Conservation (phyloP, 2,888 invertebrate species). For the Cartodere bifasciata region DNA sequence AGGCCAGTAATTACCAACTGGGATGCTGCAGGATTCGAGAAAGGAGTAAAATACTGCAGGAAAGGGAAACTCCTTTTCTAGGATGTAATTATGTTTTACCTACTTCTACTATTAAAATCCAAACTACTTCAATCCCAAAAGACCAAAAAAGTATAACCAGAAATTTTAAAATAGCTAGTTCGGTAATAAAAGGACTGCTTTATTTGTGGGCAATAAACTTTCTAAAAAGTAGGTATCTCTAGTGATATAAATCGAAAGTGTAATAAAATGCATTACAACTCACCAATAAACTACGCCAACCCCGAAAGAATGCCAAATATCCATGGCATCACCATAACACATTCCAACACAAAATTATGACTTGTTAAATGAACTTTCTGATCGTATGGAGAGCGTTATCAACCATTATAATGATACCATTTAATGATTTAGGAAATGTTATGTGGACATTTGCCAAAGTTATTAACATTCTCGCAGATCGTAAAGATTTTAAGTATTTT, state of each 20-base stretch:
- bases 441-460: not conserved
- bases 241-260: too few species aligned
- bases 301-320: constrained; percentile 28
- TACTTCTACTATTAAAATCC: too few species aligned
- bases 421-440: constrained; percentile 20
- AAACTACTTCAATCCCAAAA: too few species aligned
- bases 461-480: not conserved
- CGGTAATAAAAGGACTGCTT: too few species aligned
- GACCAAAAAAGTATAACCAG: too few species aligned
- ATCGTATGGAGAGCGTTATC: constrained; percentile 28
- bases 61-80: too few species aligned
- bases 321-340: constrained; percentile 29
- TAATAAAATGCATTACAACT: too few species aligned
- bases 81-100: too few species aligned
- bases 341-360: constrained; percentile 34
- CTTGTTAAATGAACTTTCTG: constrained; percentile 32
- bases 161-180: too few species aligned
- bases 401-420: constrained; percentile 29
- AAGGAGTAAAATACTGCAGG: not conserved
- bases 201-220: too few species aligned
- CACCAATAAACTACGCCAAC: constrained; percentile 26
- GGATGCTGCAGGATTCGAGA: too few species aligned
- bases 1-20: constrained; percentile 14
- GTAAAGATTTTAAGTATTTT: not conserved
- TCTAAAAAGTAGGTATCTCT: too few species aligned